A percentile compares a stretch with the other conserved stretches of the same genome.
phyloP scores from a whole-genome alignment of 2,888 invertebrate species.

The Diplazon laetatorius region DNA sequence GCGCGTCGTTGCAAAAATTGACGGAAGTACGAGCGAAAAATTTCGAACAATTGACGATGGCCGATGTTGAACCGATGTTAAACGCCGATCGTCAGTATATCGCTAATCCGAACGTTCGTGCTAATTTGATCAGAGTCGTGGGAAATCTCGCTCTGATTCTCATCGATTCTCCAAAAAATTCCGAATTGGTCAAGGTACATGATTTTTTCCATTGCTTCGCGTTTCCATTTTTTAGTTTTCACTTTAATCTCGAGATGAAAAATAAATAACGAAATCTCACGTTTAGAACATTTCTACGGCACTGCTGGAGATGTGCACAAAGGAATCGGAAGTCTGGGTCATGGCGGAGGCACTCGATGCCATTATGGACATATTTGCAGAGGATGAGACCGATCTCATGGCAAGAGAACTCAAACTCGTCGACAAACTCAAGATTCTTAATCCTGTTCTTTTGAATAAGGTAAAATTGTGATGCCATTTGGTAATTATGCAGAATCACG shows the following conservation, averaged over 20 bases:
- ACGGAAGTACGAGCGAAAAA: slow-evolving; percentile 83
- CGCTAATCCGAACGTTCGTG: slow-evolving; percentile 71
- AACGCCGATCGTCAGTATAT: slow-evolving; percentile 71
- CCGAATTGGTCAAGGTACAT: slow-evolving; percentile 73
- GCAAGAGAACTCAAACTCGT: slow-evolving; percentile 87
- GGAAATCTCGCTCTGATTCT: slow-evolving; percentile 74
- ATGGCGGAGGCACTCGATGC: slow-evolving; percentile 90
- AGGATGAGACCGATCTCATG: slow-evolving; percentile 88
- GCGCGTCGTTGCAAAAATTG: slow-evolving; percentile 88
- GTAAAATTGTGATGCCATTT: slow-evolving; percentile 82
- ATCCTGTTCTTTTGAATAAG: slow-evolving; percentile 87
- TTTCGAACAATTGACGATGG: slow-evolving; percentile 84
- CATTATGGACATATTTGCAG: slow-evolving; percentile 90
- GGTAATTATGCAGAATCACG: too few species aligned
- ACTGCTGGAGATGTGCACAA: slow-evolving; percentile 85
- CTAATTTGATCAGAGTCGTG: slow-evolving; percentile 75
- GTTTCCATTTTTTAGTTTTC: neutral
- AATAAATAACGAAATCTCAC: slow-evolving; percentile 5
- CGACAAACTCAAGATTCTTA: slow-evolving; percentile 85
- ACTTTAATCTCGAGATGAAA: neutral
- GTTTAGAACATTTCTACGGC: slow-evolving; percentile 84
- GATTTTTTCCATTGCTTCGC: neutral
- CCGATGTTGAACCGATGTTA: slow-evolving; percentile 84
- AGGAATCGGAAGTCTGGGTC: slow-evolving; percentile 88
- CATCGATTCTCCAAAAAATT: slow-evolving; percentile 52